Evolutionary conservation across 2,888 invertebrate genomes (phyloP).

Genomic region (Agrotis puta): DNA sequence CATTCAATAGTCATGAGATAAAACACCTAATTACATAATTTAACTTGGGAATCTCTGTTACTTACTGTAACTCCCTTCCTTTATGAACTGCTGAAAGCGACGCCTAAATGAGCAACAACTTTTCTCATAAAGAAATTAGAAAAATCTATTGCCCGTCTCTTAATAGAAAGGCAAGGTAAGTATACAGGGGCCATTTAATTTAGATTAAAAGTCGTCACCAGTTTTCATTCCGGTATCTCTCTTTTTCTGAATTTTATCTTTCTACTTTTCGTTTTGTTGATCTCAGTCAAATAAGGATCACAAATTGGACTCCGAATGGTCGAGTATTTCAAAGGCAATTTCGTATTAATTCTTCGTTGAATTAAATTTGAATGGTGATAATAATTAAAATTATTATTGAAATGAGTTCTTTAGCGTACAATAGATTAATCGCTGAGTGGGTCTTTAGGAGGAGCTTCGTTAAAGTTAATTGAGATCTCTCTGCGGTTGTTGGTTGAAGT

Average conservation of each 20-base stretch:
- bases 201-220: conserved; percentile 52
- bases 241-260: conserved; percentile 51
- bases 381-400: conserved; percentile 58
- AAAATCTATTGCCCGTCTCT: conserved; percentile 20
- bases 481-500: conserved; percentile 9
- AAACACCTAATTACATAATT: not conserved
- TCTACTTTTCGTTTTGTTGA: conserved; percentile 63
- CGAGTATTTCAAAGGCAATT: conserved; percentile 55
- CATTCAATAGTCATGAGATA: too few relatives aligned
- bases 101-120: conserved; percentile 7
- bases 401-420: conserved; percentile 44
- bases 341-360: conserved; percentile 51
- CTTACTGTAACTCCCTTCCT: not conserved
- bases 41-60: too few relatives aligned
- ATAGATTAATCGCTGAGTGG: conserved; percentile 36
- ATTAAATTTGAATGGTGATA: conserved; percentile 58
- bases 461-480: conserved; percentile 39
- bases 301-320: conserved; percentile 58
- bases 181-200: conserved; percentile 57
- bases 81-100: not conserved
- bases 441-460: conserved; percentile 25
- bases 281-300: conserved; percentile 63
- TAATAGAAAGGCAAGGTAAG: conserved; percentile 31
- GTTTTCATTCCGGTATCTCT: conserved; percentile 49
- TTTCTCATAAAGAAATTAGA: conserved; percentile 20